phyloP scores from a whole-genome alignment of 2,888 invertebrate genomes.

The Drosophila maculinotata region DNA sequence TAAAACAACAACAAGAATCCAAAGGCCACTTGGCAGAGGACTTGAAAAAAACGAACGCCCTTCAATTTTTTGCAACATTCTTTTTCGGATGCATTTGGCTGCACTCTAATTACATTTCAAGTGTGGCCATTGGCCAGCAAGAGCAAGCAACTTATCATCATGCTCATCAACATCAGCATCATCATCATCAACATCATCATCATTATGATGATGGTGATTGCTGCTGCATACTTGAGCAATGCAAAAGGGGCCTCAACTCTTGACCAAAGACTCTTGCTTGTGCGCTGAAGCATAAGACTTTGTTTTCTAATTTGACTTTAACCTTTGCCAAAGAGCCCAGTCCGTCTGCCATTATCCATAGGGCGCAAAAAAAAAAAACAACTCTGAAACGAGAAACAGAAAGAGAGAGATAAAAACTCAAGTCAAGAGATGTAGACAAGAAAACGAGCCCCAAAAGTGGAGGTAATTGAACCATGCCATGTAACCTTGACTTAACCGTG shows the following conservation, averaged over 20 bases:
- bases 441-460: conserved; percentile 36
- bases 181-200: conserved; percentile 10
- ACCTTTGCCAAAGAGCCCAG: conserved; percentile 59
- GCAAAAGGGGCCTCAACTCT: conserved; percentile 38
- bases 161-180: conserved; percentile 19
- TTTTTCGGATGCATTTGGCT: conserved; percentile 67
- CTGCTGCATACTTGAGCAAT: conserved; percentile 54
- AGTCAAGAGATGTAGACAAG: conserved; percentile 15
- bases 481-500: conserved; percentile 73
- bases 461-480: conserved; percentile 75
- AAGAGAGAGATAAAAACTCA: conserved; percentile 1
- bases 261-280: conserved; percentile 66
- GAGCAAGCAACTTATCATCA: conserved; percentile 57
- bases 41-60: conserved; percentile 48
- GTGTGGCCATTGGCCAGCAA: conserved; percentile 64
- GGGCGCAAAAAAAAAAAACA: conserved; percentile 22
- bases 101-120: conserved; percentile 74
- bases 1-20: background rate
- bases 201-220: conserved; percentile 24
- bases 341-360: conserved; percentile 48
- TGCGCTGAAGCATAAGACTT: conserved; percentile 69
- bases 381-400: background rate
- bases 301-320: conserved; percentile 75
- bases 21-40: conserved; percentile 40
- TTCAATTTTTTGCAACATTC: conserved; percentile 60